Evolutionary conservation across 2,797 vertebrate genomes (phyloP), one percentile per base, ranked within the genome.

Genomic region (Urophycis tenuis): DNA sequence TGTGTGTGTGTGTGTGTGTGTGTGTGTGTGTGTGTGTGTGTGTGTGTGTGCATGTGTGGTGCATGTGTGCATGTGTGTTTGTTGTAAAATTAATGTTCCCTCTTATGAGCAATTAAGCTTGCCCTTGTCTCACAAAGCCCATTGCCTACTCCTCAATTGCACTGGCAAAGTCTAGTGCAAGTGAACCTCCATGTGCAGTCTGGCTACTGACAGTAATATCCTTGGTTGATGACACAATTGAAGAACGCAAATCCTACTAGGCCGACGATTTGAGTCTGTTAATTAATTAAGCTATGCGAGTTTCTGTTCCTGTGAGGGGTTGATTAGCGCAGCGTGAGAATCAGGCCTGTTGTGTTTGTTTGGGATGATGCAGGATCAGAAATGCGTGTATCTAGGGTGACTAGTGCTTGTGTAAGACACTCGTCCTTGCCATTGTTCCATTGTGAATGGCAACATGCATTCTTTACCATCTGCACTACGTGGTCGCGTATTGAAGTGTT

Each of bases 141-240:
- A 67, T n/a, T 67, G 60, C 29, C 60, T 29, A 67, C 60, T 67
- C 60, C 11, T 67, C n/a, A 67, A 85, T 87, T 80, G 33, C 33
- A 74, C 81, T 88, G 81, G 83, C 78, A 83, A 81, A 81, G 78
- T 36, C 41, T 6, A 73, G 78, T 76, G 79, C 81, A 83, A 74
- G 75, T 60, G 60, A 67, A 29, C 3, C 10, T 29, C 60, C 60
- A 29, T 67, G 60, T 67, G 25, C 25, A 67, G 60, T 67, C 29
- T 67, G 60, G 60, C 60, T 29, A 25, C 60, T 67, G 60, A 67
- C 25, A 29, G 60, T 67, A 3, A 29, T 89, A 90, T 92, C 32
- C 79, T 80, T 64, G 75, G 41, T 33, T 53, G 29, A 73, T 76
- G 71, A 77, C 74, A 75, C 64, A 39, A 35, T 25, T 79, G 17